phyloP scores from a whole-genome alignment of 2,797 vertebrate genomes.

The Thaleichthys pacificus region DNA sequence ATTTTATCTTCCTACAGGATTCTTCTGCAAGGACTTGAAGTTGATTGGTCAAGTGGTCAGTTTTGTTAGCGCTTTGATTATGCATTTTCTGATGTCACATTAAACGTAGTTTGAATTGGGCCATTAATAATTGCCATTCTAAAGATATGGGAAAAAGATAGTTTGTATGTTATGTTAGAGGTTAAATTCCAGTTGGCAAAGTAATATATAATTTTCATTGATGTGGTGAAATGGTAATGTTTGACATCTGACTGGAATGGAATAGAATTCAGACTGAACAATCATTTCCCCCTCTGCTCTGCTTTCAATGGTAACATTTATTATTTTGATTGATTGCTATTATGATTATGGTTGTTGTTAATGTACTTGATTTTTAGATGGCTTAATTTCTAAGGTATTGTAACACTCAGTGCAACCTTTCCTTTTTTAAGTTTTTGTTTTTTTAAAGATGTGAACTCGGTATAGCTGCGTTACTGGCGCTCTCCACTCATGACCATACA shows the following conservation, averaged over 20 bases:
- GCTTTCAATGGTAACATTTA: slow-evolving; percentile 68
- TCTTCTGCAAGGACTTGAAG: slow-evolving; percentile 35
- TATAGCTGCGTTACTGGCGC: slow-evolving; percentile 74
- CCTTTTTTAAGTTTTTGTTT: slow-evolving; percentile 42
- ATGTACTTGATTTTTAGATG: slow-evolving; percentile 71
- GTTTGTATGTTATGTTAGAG: slow-evolving; percentile 27
- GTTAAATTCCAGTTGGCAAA: slow-evolving; percentile 24
- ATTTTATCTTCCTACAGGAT: slow-evolving; percentile 65
- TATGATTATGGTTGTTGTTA: slow-evolving; percentile 68
- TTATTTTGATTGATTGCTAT: slow-evolving; percentile 63
- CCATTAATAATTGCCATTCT: slow-evolving; percentile 34
- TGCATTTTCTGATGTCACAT: slow-evolving; percentile 28
- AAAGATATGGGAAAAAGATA: slow-evolving; percentile 19
- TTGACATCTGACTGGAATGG: slow-evolving; percentile 44
- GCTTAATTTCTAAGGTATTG: slow-evolving; percentile 70
- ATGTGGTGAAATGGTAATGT: slow-evolving; percentile 22
- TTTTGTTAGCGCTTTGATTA: slow-evolving; percentile 51
- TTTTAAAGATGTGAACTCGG: slow-evolving; percentile 59
- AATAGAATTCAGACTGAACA: slow-evolving; percentile 72
- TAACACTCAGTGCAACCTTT: slow-evolving; percentile 69
- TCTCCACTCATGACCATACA: slow-evolving; percentile 71
- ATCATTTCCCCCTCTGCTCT: slow-evolving; percentile 46
- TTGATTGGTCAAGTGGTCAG: slow-evolving; percentile 58
- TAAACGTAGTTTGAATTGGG: slow-evolving; percentile 26
- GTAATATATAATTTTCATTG: slow-evolving; percentile 12